Conservation (phyloP, 2,113 vertebrate species). For the Lophura nycthemera region DNA sequence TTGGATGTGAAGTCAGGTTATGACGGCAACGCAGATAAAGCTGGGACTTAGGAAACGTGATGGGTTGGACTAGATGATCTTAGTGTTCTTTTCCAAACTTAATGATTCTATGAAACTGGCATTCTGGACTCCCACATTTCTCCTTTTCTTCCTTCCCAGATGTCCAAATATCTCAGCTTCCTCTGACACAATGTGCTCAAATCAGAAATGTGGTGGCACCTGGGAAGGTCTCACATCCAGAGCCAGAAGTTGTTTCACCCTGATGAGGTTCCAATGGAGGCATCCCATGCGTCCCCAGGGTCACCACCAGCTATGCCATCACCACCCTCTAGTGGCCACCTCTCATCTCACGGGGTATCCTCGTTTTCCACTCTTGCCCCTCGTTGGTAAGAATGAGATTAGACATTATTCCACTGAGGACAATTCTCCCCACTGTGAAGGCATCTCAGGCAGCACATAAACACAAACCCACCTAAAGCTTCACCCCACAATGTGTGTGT, state of each 20-base stretch:
- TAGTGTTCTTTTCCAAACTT: no score
- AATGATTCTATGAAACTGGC: no score
- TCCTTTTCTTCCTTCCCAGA: background rate
- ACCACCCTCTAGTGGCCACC: slow-evolving; percentile 59
- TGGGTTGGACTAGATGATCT: no score
- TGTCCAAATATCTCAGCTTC: background rate
- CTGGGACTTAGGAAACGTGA: background rate
- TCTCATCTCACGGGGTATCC: background rate
- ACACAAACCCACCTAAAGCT: background rate
- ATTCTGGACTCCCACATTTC: background rate
- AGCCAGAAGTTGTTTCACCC: background rate
- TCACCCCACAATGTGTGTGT: fast-evolving
- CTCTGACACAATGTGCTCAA: background rate
- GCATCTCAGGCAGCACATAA: background rate
- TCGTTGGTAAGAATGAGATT: background rate
- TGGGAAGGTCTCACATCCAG: background rate
- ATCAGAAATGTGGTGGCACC: background rate
- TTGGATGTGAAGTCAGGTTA: background rate
- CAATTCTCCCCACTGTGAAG: no score
- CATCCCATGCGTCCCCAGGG: background rate
- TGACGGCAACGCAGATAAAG: background rate
- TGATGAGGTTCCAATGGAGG: fast-evolving
- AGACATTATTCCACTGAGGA: no score
- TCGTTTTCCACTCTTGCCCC: background rate
- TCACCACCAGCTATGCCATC: background rate